Base-by-base conservation (phyloP, 2,113 vertebrate genomes). In the Lipophrys pholis region DNA sequence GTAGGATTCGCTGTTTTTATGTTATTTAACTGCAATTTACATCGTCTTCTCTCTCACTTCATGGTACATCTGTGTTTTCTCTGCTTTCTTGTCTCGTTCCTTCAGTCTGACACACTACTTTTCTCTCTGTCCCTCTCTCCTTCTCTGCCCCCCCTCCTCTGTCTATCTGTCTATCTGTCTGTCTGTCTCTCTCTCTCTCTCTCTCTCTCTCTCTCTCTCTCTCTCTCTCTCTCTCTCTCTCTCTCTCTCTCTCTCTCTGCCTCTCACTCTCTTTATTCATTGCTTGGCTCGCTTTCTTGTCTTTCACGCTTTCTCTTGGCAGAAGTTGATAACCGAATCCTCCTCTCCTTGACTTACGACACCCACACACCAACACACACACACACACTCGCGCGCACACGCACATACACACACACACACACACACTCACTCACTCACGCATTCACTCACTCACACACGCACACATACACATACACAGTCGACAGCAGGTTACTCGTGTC, bases 401-500 rank as follows among this genome's bases (percentile, higher is more conserved):
- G 45, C 30, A 7, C 6, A 36, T 43, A 0, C 6, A 36, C 49
- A 42, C 49, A 41, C 11, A 62, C 41, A 35, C 56, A 42, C 68
- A 50, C 30, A 5, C 3, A 21, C 55, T 1, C 3, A 49, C 56
- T 35, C 55, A 50, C 7, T 67, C 48, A 48, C 56, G 62, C 38
- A 67, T n/a, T 21, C 46, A 39, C 11, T 21, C n/a, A n/a, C n/a
- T n/a, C n/a, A n/a, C n/a, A 7, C n/a, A 21, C 9, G n/a, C n/a
- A 10, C 6, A 42, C 16, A 64, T 35, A 65, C 42, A 54, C 57
- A 43, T 38, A 35, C n/a, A 35, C 51, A 62, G 65, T 71, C 60
- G 9, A 64, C 73, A 74, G 80, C 54, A 81, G 88, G 78, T 85
- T 84, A 85, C 84, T 88, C 74, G 69, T 85, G 88, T 83, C 84